Conservation (phyloP, 1,140 invertebrate species). For the Pseudomyrmex concolor region DNA sequence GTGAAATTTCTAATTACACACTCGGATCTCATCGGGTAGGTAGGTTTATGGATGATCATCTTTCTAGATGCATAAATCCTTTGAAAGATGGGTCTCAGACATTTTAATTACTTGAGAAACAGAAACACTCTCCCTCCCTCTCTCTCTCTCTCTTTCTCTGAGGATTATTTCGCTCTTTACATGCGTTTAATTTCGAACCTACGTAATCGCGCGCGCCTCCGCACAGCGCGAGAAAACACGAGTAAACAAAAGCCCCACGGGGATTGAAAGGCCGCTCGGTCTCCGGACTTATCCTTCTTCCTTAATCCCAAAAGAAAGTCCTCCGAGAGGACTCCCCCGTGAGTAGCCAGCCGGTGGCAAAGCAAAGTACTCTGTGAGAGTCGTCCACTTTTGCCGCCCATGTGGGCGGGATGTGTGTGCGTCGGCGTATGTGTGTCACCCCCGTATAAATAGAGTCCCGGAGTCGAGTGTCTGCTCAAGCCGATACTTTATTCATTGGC, state of each 20-base stretch:
- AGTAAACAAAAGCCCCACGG: slow-evolving; percentile 30
- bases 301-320: slow-evolving; percentile 52
- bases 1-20: too few species aligned
- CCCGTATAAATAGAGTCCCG: slow-evolving; percentile 42
- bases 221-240: neutral
- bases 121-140: neutral
- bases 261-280: slow-evolving; percentile 24
- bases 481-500: slow-evolving; percentile 58
- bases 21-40: too few species aligned
- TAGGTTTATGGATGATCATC: too few species aligned
- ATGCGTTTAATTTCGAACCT: neutral
- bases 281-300: slow-evolving; percentile 35
- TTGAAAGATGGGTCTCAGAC: too few species aligned
- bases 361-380: slow-evolving; percentile 46
- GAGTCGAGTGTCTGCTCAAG: slow-evolving; percentile 53
- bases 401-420: slow-evolving; percentile 24
- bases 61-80: too few species aligned
- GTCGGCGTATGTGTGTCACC: slow-evolving; percentile 29
- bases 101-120: neutral
- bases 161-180: neutral
- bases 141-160: neutral
- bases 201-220: neutral
- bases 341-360: slow-evolving; percentile 27
- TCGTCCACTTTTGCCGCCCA: slow-evolving; percentile 40
- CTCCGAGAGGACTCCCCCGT: slow-evolving; percentile 27